phyloP scores from a whole-genome alignment of 2,888 invertebrate species.

The Erynnis tages region DNA sequence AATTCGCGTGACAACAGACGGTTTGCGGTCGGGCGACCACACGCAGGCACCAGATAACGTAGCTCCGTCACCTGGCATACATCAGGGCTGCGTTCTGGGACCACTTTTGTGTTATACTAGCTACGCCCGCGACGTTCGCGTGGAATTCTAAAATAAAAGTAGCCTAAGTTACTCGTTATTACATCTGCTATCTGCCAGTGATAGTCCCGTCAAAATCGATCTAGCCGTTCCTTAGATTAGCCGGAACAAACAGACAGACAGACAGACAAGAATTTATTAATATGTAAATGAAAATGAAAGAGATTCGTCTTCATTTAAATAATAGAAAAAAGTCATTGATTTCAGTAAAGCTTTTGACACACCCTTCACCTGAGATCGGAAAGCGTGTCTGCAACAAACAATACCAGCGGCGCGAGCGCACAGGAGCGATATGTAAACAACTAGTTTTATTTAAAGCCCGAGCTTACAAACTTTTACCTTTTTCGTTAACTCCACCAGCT shows the following conservation, averaged over 20 bases:
- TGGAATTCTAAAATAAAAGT: background rate
- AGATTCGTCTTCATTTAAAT: too few species aligned
- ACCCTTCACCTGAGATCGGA: background rate
- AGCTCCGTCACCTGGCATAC: conserved; percentile 22
- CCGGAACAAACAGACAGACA: too few species aligned
- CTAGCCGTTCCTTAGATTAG: too few species aligned
- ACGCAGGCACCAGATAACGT: conserved; percentile 30
- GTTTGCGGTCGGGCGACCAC: conserved; percentile 36
- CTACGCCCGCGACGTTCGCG: background rate
- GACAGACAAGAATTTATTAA: background rate
- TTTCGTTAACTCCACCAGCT: too few species aligned
- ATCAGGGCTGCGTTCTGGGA: conserved; percentile 1
- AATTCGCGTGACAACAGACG: conserved; percentile 36
- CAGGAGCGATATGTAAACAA: background rate
- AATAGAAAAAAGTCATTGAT: background rate
- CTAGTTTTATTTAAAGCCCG: conserved; percentile 2
- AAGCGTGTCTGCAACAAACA: background rate
- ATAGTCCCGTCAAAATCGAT: too few species aligned
- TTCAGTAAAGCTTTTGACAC: background rate
- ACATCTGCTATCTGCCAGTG: too few species aligned
- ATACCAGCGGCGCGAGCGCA: background rate
- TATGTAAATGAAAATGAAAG: background rate
- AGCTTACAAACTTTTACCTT: too few species aligned
- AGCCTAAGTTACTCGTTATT: too few species aligned
- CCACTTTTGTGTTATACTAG: background rate